Conservation (phyloP, 2,888 invertebrate genomes). For the Dolichopus griseipennis region DNA sequence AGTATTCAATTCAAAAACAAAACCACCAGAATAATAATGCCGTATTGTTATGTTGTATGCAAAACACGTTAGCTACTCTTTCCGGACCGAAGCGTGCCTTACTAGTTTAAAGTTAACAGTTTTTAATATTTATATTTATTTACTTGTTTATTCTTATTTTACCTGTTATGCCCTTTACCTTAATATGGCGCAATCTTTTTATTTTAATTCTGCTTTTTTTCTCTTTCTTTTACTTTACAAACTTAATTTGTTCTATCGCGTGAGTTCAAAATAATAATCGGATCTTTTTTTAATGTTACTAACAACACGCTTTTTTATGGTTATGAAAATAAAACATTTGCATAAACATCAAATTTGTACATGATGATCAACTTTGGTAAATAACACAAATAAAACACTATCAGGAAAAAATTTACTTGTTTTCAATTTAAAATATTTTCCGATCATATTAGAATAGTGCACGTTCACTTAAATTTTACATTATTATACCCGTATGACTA, state of each 20-base stretch:
- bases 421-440: neutral
- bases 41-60: constrained; percentile 24
- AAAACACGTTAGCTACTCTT: constrained; percentile 24
- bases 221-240: neutral
- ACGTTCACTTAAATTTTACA: neutral
- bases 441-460: neutral
- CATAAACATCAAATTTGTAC: neutral
- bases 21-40: constrained; percentile 17
- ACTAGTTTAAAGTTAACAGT: constrained; percentile 4
- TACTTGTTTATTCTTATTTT: neutral
- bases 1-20: neutral
- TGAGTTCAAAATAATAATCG: neutral
- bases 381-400: neutral
- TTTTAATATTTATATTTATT: neutral
- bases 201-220: neutral
- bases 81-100: constrained; percentile 26
- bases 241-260: neutral
- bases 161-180: neutral
- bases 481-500: too few species aligned
- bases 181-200: neutral
- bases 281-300: neutral
- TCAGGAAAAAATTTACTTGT: neutral
- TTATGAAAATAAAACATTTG: neutral
- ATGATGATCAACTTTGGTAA: neutral
- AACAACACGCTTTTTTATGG: neutral